These are phyloP conservation scores for Clitarchus hookeri DNA, from an alignment of 2,888 invertebrate genomes.

Conservation along the genomic window DNA sequence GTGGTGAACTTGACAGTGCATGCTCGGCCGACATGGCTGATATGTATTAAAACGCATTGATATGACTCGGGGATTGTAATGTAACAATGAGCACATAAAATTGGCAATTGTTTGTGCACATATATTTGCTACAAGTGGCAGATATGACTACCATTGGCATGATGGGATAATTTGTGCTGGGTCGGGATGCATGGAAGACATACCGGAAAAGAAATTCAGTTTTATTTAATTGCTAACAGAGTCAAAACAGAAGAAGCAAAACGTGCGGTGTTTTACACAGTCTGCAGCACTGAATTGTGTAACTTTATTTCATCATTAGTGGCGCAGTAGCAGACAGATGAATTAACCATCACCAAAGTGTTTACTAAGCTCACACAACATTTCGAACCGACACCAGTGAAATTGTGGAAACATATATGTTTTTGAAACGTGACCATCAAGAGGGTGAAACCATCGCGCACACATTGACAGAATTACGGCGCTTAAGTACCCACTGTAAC, in stretches of 20 bases:
- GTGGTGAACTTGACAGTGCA: too few species aligned
- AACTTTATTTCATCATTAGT: neutral
- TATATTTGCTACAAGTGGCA: neutral
- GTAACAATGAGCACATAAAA: too few species aligned
- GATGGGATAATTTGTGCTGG: neutral
- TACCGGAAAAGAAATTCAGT: neutral
- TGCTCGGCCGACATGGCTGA: too few species aligned
- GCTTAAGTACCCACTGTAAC: neutral
- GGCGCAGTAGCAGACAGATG: neutral
- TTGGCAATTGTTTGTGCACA: too few species aligned
- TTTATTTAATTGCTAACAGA: neutral
- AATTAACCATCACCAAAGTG: neutral
- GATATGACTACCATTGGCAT: neutral
- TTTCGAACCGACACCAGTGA: neutral
- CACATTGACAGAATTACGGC: neutral
- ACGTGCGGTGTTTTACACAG: neutral
- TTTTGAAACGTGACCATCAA: neutral
- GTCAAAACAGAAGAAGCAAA: neutral
- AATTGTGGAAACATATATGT: neutral
- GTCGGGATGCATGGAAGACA: neutral
- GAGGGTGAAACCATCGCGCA: neutral
- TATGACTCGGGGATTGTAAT: too few species aligned
- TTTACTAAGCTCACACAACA: neutral
- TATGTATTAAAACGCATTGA: too few species aligned
- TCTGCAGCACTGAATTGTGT: neutral